Conservation (phyloP, 2,113 vertebrate genomes). For the Crocuta crocuta region DNA sequence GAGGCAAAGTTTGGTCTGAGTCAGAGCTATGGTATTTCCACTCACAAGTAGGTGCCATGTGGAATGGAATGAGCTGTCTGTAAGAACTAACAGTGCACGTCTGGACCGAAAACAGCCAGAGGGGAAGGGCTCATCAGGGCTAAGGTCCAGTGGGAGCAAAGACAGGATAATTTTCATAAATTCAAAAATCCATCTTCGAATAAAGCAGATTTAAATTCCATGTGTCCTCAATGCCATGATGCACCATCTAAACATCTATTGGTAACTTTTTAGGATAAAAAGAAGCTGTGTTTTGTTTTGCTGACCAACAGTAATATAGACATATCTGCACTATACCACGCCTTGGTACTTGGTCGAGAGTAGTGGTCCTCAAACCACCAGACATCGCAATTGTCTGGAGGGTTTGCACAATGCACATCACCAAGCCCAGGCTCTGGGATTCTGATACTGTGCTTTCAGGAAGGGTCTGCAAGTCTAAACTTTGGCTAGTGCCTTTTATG, state of each 20-base stretch:
- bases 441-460: not conserved
- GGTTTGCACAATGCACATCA: not conserved
- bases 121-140: not conserved
- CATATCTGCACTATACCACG: not conserved
- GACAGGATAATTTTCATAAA: not conserved
- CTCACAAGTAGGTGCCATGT: not conserved
- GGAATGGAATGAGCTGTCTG: not conserved
- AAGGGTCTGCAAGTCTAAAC: not conserved
- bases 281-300: conserved; percentile 11
- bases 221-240: not conserved
- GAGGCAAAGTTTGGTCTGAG: not conserved
- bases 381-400: rapidly evolving
- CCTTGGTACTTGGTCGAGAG: not conserved
- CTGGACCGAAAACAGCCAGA: not conserved
- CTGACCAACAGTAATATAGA: not conserved
- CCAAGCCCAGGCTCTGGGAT: not conserved
- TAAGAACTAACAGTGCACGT: not conserved
- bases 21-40: not conserved
- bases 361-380: not conserved
- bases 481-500: not conserved
- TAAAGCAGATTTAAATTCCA: conserved; percentile 25
- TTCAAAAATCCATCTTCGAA: not conserved
- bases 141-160: not conserved
- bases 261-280: not conserved
- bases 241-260: not conserved